Base-by-base conservation (phyloP, 2,113 vertebrate genomes). In the Lonchura striata region DNA sequence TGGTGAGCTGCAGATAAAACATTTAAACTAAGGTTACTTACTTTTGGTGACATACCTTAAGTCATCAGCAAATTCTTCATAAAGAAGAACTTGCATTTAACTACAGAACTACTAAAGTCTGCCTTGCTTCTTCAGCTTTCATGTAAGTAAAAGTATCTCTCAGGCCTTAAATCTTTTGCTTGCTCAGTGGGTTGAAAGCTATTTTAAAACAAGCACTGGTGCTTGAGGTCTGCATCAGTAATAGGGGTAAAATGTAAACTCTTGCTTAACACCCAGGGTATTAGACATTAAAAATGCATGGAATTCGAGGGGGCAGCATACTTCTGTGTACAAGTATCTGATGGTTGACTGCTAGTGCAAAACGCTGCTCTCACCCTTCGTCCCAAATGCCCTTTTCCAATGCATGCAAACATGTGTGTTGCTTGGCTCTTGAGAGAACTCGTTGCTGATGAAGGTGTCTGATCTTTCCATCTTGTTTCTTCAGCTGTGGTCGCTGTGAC, bases 251-350 rank as follows among this genome's bases (percentile, higher is more conserved):
- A 95, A 65, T 78, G 69, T 81, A 86, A 86, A 92, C 49, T 84
- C 72, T 78, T 90, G 80, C 92, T 70, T 92, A 93, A 94, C 56
- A 37, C 64, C 74, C 66, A 24, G 60, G 39, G 60, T 93, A 64
- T 88, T 90, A 90, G 79, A 64, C 71, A 49, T 94, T 57, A 94
- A 96, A 96, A 94, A 94, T 91, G 87, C 78, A 11, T 92, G 93
- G 95, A 96, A 96, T 94, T 95, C 15, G 25, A 91, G 71, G 75
- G 80, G 79, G 15, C 66, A 70, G 2, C 64, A 24, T 90, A 66
- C 28, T 80, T 93, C 3, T 13, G 66, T 44, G 39, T 69, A 7
- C 25, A 47, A 39, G 46, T 81, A 46, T 27, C 80, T 86, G 80
- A 39, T 85, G 81, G 78, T 84, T 87, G 82, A 27, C 57, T 87